Percentiles rank a stretch among this genome's conserved stretches.
Evolutionary conservation across 2,888 invertebrate species (phyloP).

Genomic region (Cantharis rustica): DNA sequence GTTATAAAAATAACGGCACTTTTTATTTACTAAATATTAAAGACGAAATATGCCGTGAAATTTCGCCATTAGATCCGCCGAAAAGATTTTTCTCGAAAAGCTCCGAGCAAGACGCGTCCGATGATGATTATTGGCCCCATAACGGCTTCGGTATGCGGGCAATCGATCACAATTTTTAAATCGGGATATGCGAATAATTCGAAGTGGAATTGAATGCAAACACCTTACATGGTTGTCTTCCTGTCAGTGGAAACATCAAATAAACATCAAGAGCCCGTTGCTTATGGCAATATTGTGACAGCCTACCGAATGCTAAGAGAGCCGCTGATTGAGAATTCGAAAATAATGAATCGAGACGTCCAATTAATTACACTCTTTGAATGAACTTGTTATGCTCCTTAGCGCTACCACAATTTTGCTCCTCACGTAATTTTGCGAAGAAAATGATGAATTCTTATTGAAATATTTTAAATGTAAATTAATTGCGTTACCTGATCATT

Average conservation of each 20-base stretch:
- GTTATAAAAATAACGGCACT: not conserved
- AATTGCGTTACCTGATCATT: conserved; percentile 1
- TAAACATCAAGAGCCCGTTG: conserved; percentile 13
- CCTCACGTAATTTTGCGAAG: not conserved
- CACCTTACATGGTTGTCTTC: conserved; percentile 25
- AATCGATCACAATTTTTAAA: conserved; percentile 13
- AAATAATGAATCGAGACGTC: not conserved
- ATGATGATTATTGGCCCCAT: not conserved
- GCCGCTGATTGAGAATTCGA: not conserved
- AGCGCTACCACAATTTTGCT: not conserved
- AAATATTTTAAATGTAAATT: not conserved
- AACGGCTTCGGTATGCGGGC: not conserved
- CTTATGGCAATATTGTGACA: conserved; percentile 10
- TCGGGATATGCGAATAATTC: conserved; percentile 3
- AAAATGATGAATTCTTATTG: not conserved
- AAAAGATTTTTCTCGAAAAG: not conserved
- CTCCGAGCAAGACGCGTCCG: not conserved
- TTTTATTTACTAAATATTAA: not conserved
- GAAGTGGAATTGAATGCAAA: conserved; percentile 27
- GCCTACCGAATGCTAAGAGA: conserved; percentile 4
- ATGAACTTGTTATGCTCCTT: not conserved
- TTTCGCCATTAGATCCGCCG: not conserved
- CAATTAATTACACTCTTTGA: not conserved
- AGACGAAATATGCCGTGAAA: not conserved
- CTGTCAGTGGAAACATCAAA: conserved; percentile 20